phyloP scores from a whole-genome alignment of 1,140 invertebrate genomes.

The Alviniconcha marisindica region DNA sequence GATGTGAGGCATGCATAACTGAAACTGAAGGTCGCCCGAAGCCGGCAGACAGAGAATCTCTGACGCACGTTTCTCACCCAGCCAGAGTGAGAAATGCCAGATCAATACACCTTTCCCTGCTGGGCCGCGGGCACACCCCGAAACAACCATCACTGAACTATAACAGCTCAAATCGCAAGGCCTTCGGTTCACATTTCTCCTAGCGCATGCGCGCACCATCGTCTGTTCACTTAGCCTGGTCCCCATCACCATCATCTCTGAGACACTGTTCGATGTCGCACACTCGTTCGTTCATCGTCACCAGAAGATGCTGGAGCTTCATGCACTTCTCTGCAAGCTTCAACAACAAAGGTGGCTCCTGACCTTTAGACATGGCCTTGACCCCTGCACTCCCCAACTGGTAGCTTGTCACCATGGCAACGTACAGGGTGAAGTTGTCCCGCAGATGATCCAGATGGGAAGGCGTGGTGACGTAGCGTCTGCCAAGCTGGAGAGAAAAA shows the following conservation, averaged over 20 bases:
- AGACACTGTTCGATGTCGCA: constrained; percentile 18
- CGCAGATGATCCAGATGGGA: constrained; percentile 29
- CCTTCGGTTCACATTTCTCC: no score
- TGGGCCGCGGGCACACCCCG: no score
- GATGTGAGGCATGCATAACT: no score
- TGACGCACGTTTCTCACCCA: no score
- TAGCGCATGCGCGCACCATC: no score
- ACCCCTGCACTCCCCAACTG: constrained; percentile 35
- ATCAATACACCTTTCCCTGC: no score
- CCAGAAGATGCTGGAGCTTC: constrained; percentile 29
- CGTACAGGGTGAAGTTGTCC: constrained; percentile 31
- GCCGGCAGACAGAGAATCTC: no score
- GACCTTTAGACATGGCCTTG: constrained; percentile 10
- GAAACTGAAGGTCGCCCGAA: no score
- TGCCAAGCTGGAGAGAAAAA: constrained; percentile 9
- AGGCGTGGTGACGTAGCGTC: constrained; percentile 24
- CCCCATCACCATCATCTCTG: not conserved
- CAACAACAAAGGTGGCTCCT: constrained; percentile 15
- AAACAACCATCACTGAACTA: no score
- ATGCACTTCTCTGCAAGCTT: constrained; percentile 31
- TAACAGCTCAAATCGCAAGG: no score
- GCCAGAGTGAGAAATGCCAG: no score
- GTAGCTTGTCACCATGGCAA: constrained; percentile 36
- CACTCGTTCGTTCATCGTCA: constrained; percentile 23
- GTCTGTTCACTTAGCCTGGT: no score